Evolutionary conservation across 2,888 invertebrate genomes (phyloP).

Genomic region (Lamproptera curius): DNA sequence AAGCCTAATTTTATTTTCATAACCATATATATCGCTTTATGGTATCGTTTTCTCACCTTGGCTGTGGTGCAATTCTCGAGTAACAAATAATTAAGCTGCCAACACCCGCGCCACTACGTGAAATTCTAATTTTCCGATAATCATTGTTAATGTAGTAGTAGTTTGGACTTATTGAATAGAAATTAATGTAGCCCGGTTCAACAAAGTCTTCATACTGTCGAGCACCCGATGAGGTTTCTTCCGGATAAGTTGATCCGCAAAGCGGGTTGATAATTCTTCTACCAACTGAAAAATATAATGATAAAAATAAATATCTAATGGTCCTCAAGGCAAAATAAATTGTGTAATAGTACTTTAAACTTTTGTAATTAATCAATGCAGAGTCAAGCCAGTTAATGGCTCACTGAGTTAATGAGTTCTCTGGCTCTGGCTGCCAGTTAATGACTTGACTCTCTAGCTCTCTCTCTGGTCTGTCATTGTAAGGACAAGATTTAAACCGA

Average conservation of each 20-base stretch:
- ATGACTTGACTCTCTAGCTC: no score
- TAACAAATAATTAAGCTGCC: slow-evolving; percentile 81
- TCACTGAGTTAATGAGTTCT: no score
- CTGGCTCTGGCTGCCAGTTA: no score
- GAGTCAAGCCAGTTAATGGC: no score
- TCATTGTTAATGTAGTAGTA: slow-evolving; percentile 80
- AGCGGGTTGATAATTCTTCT: slow-evolving; percentile 80
- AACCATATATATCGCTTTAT: no score
- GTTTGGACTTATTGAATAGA: slow-evolving; percentile 84
- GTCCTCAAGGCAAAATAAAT: no score
- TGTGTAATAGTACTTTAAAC: no score
- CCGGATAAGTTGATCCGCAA: slow-evolving; percentile 73
- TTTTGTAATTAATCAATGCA: no score
- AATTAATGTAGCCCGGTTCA: slow-evolving; percentile 80
- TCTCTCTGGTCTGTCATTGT: no score
- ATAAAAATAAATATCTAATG: no score
- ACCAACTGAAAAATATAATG: slow-evolving; percentile 54
- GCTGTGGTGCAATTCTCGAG: slow-evolving; percentile 75
- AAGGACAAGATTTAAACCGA: no score
- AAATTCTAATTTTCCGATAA: slow-evolving; percentile 74
- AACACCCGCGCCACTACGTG: slow-evolving; percentile 68
- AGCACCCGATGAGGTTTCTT: slow-evolving; percentile 54
- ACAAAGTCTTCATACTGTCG: slow-evolving; percentile 78
- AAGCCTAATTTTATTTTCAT: no score
- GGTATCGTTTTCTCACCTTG: slow-evolving; percentile 60